phyloP scores from a whole-genome alignment of 1,140 invertebrate species.

The Philaenus spumarius region DNA sequence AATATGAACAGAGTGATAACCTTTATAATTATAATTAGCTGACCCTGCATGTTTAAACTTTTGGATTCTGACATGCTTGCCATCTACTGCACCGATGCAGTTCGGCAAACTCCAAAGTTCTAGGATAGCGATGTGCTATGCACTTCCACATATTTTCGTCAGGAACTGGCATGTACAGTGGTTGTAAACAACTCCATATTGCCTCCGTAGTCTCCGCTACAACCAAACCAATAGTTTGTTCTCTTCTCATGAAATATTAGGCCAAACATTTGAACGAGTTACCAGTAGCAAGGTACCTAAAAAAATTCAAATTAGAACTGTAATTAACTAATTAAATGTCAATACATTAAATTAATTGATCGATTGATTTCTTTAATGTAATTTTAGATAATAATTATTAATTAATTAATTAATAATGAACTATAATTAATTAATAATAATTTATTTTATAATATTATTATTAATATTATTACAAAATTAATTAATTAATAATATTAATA shows the following conservation, averaged over 20 bases:
- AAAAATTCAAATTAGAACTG: slow-evolving; percentile 6
- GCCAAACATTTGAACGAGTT: slow-evolving; percentile 13
- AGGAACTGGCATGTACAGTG: slow-evolving; percentile 26
- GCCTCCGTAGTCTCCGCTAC: slow-evolving; percentile 4
- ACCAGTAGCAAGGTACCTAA: slow-evolving; percentile 16
- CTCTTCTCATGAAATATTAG: slow-evolving; percentile 10
- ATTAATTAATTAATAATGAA: neutral
- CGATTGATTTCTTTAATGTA: too few species aligned
- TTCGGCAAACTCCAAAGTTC: slow-evolving; percentile 33
- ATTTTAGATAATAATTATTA: too few species aligned
- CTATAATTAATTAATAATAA: neutral
- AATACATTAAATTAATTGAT: neutral
- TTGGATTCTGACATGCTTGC: slow-evolving; percentile 36
- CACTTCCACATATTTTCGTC: slow-evolving; percentile 15
- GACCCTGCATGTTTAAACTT: slow-evolving; percentile 25
- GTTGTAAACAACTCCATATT: slow-evolving; percentile 23
- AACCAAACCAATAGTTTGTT: slow-evolving; percentile 14
- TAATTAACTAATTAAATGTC: slow-evolving; percentile 8
- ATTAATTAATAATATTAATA: too few species aligned
- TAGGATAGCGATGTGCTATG: slow-evolving; percentile 17
- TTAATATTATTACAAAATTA: too few species aligned
- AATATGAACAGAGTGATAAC: slow-evolving; percentile 33
- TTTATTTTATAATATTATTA: neutral
- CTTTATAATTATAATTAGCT: slow-evolving; percentile 38
- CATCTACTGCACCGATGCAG: slow-evolving; percentile 40